Conservation (phyloP, 2,888 invertebrate genomes). For the Megalurothrips usitatus region DNA sequence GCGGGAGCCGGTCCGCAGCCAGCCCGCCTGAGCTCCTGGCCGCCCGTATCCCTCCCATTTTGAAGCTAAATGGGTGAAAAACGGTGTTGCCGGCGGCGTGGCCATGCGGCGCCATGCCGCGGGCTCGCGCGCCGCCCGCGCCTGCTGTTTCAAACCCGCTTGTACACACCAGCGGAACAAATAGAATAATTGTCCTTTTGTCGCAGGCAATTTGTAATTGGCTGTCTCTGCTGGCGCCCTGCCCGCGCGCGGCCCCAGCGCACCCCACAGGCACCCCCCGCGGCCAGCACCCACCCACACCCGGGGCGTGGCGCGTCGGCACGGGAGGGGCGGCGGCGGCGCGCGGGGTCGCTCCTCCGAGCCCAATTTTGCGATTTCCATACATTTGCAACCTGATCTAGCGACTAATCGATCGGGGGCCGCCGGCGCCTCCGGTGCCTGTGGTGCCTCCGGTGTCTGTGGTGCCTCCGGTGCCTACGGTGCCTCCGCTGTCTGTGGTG, state of each 20-base stretch:
- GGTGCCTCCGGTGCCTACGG: no score
- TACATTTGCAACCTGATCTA: constrained; percentile 36
- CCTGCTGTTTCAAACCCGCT: constrained; percentile 24
- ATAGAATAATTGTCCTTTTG: constrained; percentile 25
- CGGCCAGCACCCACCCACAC: neutral
- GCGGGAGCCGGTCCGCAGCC: no score
- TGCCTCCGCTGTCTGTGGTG: no score
- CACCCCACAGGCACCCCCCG: neutral
- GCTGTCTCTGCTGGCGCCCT: constrained; percentile 17
- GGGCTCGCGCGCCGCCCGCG: neutral
- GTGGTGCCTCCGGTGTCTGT: no score
- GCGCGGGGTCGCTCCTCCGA: constrained; percentile 25
- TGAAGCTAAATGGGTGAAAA: neutral
- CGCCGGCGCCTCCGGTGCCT: neutral
- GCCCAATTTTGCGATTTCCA: constrained; percentile 36
- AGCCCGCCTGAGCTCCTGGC: no score
- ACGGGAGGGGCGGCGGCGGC: neutral
- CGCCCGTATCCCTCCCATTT: neutral
- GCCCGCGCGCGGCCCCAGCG: neutral
- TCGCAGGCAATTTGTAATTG: constrained; percentile 15
- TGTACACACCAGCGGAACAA: constrained; percentile 21
- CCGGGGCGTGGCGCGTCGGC: neutral
- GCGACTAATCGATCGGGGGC: constrained; percentile 34
- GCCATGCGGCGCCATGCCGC: neutral
- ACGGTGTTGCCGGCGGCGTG: neutral